Conservation (phyloP, 92 coral and sea anemone genomes). For the Epizoanthus stellaris region DNA sequence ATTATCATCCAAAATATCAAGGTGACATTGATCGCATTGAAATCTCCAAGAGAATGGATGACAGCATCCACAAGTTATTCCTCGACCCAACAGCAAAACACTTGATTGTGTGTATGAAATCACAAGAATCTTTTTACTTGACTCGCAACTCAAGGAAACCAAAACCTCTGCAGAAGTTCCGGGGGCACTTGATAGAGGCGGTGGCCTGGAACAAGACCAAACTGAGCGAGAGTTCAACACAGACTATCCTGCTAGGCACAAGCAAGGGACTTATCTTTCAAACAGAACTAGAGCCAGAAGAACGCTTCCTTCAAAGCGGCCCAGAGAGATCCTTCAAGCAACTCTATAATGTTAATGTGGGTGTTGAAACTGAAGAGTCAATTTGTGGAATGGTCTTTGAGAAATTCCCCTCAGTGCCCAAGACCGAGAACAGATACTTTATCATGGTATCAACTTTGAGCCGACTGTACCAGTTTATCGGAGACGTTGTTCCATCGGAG, state of each 20-base stretch:
- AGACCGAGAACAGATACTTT: constrained; percentile 83
- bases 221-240: constrained; percentile 89
- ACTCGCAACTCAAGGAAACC: constrained; percentile 93
- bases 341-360: constrained; percentile 87
- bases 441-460: constrained; percentile 96
- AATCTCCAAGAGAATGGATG: constrained; percentile 83
- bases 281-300: constrained; percentile 95
- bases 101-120: constrained; percentile 85
- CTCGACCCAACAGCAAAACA: constrained; percentile 96
- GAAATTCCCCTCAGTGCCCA: constrained; percentile 80
- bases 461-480: constrained; percentile 92
- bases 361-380: constrained; percentile 81
- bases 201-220: constrained; percentile 98
- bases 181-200: constrained; percentile 93
- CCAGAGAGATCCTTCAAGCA: constrained; percentile 90
- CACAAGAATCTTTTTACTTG: constrained; percentile 88
- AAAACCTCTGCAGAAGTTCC: constrained; percentile 78
- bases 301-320: constrained; percentile 92
- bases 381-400: constrained; percentile 96
- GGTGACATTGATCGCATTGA: constrained; percentile 93
- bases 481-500: constrained; percentile 83
- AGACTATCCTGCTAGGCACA: constrained; percentile 93
- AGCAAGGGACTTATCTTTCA: constrained; percentile 91
- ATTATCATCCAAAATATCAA: no score
- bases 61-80: constrained; percentile 83